These are phyloP conservation scores for cattle (Bos taurus) DNA, from an alignment of 2,113 vertebrate species.

Conservation along the genomic window ARS-UCD2.0 NC_037331.1:119121001-119121500, in stretches of 20 bases:
- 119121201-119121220: rapidly evolving
- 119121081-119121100: neutral
- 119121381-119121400: neutral
- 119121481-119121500: neutral
- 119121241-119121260: too few relatives aligned
- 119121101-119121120: neutral
- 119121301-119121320: neutral
- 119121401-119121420: neutral
- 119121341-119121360: neutral
- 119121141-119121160: neutral
- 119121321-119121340: neutral
- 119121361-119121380: neutral
- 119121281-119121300: neutral
- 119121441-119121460: neutral
- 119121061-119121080: neutral
- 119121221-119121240: rapidly evolving
- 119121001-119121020: neutral
- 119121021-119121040: neutral
- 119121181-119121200: neutral
- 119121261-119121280: too few relatives aligned
- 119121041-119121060: neutral
- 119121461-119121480: neutral
- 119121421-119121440: neutral
- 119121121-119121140: neutral
- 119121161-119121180: neutral